Evolutionary conservation across 2,113 vertebrate genomes (phyloP).

Genomic region (Ranitomeya imitator): DNA sequence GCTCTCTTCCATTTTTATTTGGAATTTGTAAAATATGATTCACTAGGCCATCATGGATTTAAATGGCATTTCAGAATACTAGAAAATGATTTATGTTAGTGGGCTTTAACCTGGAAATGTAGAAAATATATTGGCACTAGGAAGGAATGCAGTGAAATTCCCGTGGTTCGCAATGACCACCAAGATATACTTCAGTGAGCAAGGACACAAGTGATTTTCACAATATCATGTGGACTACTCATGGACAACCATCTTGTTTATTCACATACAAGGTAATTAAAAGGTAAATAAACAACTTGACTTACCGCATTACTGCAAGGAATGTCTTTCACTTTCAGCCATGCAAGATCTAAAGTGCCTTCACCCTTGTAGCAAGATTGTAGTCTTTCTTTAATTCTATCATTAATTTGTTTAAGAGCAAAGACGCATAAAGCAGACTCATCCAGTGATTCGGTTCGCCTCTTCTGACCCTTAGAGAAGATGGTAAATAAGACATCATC

Average conservation of each 20-base stretch:
- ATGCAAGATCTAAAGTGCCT: conserved; percentile 94
- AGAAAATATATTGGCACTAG: background rate
- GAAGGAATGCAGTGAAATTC: background rate
- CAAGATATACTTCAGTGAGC: background rate
- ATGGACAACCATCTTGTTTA: background rate
- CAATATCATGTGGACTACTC: background rate
- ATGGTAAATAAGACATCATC: conserved; percentile 92
- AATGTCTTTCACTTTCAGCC: conserved; percentile 98
- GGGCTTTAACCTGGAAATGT: background rate
- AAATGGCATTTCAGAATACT: background rate
- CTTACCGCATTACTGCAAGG: conserved; percentile 97
- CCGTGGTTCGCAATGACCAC: background rate
- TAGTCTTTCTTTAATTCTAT: conserved; percentile 93
- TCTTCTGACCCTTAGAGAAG: conserved; percentile 97
- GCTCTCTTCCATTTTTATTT: background rate
- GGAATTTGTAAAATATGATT: background rate
- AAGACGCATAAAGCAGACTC: conserved; percentile 96
- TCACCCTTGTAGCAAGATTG: conserved; percentile 98
- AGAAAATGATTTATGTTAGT: background rate
- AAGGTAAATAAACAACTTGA: conserved; percentile 52
- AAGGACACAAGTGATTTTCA: too few species aligned
- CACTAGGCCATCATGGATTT: background rate
- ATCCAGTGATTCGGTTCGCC: conserved; percentile 90
- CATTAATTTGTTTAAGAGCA: conserved; percentile 90
- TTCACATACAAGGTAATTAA: background rate